A percentile compares a stretch with the other conserved stretches of the same genome.
These are phyloP conservation scores for Clostera curtula DNA, from an alignment of 2,888 invertebrate genomes.

Conservation along the genomic window DNA sequence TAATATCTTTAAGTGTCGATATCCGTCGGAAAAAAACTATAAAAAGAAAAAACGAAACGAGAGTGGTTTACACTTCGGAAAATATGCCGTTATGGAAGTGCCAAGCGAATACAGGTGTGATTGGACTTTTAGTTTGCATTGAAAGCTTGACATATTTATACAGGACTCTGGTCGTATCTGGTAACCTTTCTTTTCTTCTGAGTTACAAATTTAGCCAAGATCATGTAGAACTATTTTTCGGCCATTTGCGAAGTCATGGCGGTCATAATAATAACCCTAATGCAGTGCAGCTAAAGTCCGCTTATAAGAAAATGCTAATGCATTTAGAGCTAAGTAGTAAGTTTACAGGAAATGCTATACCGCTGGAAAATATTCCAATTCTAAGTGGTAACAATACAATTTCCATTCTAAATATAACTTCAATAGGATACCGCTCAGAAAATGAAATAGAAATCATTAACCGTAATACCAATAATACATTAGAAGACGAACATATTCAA, in stretches of 20 bases:
- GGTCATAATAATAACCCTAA: slow-evolving; percentile 1
- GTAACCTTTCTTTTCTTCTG: background rate
- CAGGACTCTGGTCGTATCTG: background rate
- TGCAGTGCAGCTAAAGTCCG: background rate
- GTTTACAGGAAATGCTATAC: background rate
- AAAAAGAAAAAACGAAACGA: background rate
- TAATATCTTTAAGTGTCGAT: background rate
- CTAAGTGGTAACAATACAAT: slow-evolving; percentile 1
- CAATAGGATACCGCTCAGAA: slow-evolving; percentile 1
- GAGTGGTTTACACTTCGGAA: too few species aligned
- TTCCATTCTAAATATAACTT: background rate
- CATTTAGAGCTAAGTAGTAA: background rate
- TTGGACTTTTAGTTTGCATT: slow-evolving; percentile 1
- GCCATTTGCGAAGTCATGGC: background rate
- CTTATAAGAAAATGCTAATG: background rate
- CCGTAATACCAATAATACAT: too few species aligned
- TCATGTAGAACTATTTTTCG: background rate
- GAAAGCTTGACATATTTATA: background rate
- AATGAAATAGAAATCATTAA: too few species aligned
- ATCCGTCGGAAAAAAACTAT: background rate
- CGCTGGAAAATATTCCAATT: slow-evolving; percentile 2
- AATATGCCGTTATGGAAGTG: too few species aligned
- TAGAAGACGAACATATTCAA: too few species aligned
- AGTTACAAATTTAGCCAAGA: slow-evolving; percentile 2
- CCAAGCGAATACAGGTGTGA: background rate